These are phyloP conservation scores for Cabera pusaria DNA, from an alignment of 2,888 invertebrate species.

Conservation along the genomic window DNA sequence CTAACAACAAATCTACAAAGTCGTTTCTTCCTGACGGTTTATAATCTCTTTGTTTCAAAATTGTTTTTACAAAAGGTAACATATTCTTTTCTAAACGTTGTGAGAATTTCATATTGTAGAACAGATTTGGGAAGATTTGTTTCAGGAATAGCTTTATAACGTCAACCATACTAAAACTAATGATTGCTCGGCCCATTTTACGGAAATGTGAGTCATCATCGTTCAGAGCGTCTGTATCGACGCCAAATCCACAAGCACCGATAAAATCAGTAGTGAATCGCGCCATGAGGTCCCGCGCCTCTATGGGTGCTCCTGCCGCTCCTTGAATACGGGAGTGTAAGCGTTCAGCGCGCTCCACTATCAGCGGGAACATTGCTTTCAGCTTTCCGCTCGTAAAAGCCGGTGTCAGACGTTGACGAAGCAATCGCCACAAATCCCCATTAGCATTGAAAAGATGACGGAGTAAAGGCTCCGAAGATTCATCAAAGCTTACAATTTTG, in stretches of 20 bases:
- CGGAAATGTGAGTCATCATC: conserved; percentile 52
- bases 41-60: conserved; percentile 50
- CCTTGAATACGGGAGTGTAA: conserved; percentile 40
- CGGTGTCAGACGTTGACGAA: conserved; percentile 58
- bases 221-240: conserved; percentile 50
- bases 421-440: conserved; percentile 56
- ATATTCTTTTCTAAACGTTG: conserved; percentile 44
- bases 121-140: conserved; percentile 42
- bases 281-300: conserved; percentile 59
- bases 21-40: conserved; percentile 51
- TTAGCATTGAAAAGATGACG: conserved; percentile 54
- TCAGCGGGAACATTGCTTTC: conserved; percentile 59
- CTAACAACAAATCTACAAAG: conserved; percentile 53
- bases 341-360: conserved; percentile 52
- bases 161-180: conserved; percentile 33
- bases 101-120: conserved; percentile 37
- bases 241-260: conserved; percentile 58
- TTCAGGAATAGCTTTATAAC: conserved; percentile 40
- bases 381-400: conserved; percentile 59
- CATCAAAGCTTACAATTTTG: conserved; percentile 40
- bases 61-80: conserved; percentile 41
- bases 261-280: no score
- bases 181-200: conserved; percentile 47
- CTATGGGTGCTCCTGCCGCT: conserved; percentile 39
- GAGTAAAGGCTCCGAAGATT: conserved; percentile 47